A percentile compares a stretch with the other conserved stretches of the same genome.
Conservation (phyloP, 2,888 invertebrate species). For the Andrena bucephala region DNA sequence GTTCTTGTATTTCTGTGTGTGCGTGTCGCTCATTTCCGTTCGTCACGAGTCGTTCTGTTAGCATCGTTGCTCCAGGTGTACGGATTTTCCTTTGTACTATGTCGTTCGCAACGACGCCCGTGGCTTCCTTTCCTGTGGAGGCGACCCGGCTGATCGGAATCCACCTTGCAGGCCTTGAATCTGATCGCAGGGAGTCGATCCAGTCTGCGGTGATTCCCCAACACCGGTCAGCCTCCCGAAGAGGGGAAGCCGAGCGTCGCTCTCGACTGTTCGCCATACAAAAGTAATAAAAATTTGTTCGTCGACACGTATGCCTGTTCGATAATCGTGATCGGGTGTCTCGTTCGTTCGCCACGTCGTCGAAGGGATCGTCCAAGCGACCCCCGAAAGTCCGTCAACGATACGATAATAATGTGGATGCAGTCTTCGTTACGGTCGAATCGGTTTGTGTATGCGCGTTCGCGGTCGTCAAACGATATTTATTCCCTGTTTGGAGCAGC, state of each 20-base stretch:
- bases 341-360: conserved; percentile 60
- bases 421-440: conserved; percentile 36
- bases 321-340: conserved; percentile 51
- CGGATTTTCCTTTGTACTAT: conserved; percentile 62
- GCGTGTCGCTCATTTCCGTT: conserved; percentile 10
- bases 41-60: conserved; percentile 55
- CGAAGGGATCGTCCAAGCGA: conserved; percentile 19
- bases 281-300: conserved; percentile 63
- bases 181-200: neutral
- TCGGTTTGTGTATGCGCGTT: conserved; percentile 27
- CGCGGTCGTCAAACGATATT: conserved; percentile 16
- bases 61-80: conserved; percentile 68
- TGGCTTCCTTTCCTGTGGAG: neutral
- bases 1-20: conserved; percentile 66
- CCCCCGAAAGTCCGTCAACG: conserved; percentile 22
- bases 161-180: neutral
- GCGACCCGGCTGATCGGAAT: neutral
- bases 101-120: conserved; percentile 16
- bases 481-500: conserved; percentile 46
- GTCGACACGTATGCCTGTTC: conserved; percentile 42
- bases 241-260: conserved; percentile 12
- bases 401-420: conserved; percentile 2
- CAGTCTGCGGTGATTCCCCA: neutral
- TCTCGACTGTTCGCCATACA: conserved; percentile 19
- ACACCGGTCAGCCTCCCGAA: neutral